Base-by-base conservation (phyloP, 2,797 vertebrate species). In the Anguilla anguilla region DNA sequence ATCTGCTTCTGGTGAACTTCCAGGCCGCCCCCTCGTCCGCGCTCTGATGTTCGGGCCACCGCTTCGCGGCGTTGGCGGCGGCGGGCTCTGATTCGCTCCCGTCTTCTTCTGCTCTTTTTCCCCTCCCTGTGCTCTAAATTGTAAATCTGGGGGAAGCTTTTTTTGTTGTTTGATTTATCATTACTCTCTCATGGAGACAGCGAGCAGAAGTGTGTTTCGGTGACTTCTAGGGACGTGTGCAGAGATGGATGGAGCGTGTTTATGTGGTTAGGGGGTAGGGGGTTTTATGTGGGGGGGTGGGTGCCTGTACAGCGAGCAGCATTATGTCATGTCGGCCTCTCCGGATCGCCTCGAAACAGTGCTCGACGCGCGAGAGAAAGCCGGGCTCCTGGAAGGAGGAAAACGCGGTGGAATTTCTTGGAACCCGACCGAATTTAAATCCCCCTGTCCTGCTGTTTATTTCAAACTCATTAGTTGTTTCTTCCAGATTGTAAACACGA, bases 1-100 rank as follows among this genome's bases (percentile, higher is more conserved):
- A 83, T 53, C 55, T 89, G 53, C 87, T 90, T 43, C 72, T 19
- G 28, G 77, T 77, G 22, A 35, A 77, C 67, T 28, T 81, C 46
- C 69, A 85, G 49, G 19, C 57, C 35, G 2, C 22, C 79, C 79
- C 22, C 79, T 82, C 25, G 2, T n/a, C 79, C 19, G 11, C 64
- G 35, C 83, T 84, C 25, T 13, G 55, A 57, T 7, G 15, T 83
- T 28, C n/a, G 10, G 10, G 17, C 28, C 61, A 6, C 55, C 31
- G 43, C n/a, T 9, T 69, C 43, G 7, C 64, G 22, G 22, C 83
- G 19, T 15, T 57, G 15, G 15, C 25, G 19, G 25, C 25, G 25
- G 61, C 61, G 25, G 22, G 61, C 22, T n/a, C 25, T 7, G 2
- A 64, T 5, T 5, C 5, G 1, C 28, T 31, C 84, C 25, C 0